phyloP scores from a whole-genome alignment of 1,140 invertebrate species.

The Aphis gossypii region DNA sequence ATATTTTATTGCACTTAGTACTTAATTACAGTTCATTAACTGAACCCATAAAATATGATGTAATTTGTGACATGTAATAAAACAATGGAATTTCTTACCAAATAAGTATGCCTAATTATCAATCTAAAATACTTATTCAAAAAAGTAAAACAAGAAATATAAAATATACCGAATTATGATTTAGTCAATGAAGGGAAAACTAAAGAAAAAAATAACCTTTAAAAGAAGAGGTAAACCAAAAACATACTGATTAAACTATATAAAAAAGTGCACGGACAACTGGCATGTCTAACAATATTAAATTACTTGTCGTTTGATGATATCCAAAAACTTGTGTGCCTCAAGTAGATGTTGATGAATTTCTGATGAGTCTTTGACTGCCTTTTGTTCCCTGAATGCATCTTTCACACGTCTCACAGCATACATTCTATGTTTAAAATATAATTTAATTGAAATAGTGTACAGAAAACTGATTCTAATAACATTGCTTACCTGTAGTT shows the following conservation, averaged over 20 bases:
- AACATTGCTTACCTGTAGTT: slow-evolving; percentile 52
- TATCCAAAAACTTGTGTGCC: slow-evolving; percentile 39
- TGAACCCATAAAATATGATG: not conserved
- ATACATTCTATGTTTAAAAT: slow-evolving; percentile 39
- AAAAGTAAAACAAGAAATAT: not conserved
- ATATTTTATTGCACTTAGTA: not conserved
- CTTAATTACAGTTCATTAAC: not conserved
- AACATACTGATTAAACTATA: too few species aligned
- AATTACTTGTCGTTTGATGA: slow-evolving; percentile 58
- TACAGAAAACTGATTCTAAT: not conserved
- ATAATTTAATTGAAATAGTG: not conserved
- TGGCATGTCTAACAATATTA: not conserved
- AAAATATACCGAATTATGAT: not conserved
- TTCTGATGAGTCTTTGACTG: not conserved
- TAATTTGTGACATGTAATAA: not conserved
- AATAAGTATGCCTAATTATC: not conserved
- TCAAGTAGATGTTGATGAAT: slow-evolving; percentile 31
- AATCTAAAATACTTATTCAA: not conserved
- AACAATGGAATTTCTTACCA: not conserved
- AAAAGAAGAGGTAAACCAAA: too few species aligned
- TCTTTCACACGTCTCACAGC: slow-evolving; percentile 43
- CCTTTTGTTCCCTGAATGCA: slow-evolving; percentile 45
- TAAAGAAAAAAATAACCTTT: not conserved
- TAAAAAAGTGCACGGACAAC: not conserved
- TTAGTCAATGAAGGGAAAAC: not conserved